phyloP scores from a whole-genome alignment of 2,888 invertebrate genomes.

The Tolmerus cingulatus region DNA sequence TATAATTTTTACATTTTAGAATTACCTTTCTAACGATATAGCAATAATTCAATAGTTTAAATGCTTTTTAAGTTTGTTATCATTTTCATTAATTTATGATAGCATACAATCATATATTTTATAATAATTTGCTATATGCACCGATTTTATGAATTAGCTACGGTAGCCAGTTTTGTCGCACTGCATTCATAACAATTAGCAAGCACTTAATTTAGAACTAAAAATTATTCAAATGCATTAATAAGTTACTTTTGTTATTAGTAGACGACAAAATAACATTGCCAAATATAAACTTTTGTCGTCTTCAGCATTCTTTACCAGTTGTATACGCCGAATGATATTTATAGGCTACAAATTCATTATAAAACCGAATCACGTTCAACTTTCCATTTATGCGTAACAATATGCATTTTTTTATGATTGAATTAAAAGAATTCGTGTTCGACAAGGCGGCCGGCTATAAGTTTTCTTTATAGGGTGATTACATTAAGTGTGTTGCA shows the following conservation, averaged over 20 bases:
- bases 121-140: not conserved
- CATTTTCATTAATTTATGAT: no score
- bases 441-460: not conserved
- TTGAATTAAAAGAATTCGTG: not conserved
- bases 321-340: not conserved
- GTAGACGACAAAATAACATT: not conserved
- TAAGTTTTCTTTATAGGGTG: not conserved
- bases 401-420: not conserved
- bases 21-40: no score
- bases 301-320: not conserved
- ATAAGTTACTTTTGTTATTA: not conserved
- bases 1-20: no score
- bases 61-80: no score
- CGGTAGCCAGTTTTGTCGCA: not conserved
- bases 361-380: not conserved
- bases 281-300: not conserved
- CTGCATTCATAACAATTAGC: not conserved
- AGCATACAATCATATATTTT: not conserved
- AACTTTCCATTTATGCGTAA: not conserved
- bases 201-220: not conserved
- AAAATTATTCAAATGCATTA: not conserved
- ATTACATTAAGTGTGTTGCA: not conserved
- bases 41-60: no score
- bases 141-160: not conserved
- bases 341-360: not conserved